phyloP scores from a whole-genome alignment of 1,140 invertebrate species.

The Bilobella aurantiaca region DNA sequence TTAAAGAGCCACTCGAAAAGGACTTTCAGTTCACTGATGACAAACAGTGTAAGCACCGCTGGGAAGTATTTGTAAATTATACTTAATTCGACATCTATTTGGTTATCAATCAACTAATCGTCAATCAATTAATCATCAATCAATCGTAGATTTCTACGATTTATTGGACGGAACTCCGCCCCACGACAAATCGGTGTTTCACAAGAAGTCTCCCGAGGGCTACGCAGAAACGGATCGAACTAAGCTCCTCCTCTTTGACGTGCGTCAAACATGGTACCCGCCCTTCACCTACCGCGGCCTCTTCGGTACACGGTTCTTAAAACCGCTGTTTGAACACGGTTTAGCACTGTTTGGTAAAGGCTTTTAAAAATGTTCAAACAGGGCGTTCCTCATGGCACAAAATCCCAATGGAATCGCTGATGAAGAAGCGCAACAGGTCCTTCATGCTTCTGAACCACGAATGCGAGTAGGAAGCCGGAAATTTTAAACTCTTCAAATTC shows the following conservation, averaged over 20 bases:
- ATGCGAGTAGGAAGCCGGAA: too few relatives aligned
- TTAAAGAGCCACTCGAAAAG: neutral
- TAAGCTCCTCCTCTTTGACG: neutral
- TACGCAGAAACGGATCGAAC: neutral
- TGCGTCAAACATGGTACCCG: neutral
- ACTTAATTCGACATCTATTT: too few relatives aligned
- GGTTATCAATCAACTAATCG: too few relatives aligned
- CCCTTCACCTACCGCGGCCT: neutral
- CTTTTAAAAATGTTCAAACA: too few relatives aligned
- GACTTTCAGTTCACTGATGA: neutral
- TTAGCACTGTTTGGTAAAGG: too few relatives aligned
- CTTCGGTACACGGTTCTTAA: too few relatives aligned
- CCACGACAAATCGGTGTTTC: neutral
- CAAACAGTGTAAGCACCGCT: neutral
- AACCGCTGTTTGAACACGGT: too few relatives aligned
- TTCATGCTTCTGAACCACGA: neutral
- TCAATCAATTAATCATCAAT: neutral
- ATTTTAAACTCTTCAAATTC: too few relatives aligned
- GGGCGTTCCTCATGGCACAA: neutral
- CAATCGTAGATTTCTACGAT: neutral
- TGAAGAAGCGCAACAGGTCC: neutral
- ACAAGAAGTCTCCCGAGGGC: neutral
- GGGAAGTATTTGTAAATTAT: too few relatives aligned
- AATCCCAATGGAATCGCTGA: neutral
- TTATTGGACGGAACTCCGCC: neutral